These are phyloP conservation scores for Dallia pectoralis DNA, from an alignment of 2,797 vertebrate genomes.

Conservation along the genomic window DNA sequence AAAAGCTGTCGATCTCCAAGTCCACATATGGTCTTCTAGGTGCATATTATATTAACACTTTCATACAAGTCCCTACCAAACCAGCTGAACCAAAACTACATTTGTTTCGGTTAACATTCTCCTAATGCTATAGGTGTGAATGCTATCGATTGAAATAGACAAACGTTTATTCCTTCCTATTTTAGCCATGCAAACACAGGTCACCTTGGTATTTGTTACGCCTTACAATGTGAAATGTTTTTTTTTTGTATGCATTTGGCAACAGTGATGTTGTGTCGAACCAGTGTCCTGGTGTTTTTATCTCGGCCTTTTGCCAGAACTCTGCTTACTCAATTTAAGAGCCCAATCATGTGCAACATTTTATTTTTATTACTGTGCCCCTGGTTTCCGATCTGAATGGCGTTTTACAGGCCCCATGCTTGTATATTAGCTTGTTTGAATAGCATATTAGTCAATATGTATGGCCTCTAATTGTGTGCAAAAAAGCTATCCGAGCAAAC, in stretches of 20 bases:
- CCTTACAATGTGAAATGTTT: slow-evolving; percentile 40
- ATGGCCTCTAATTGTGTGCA: slow-evolving; percentile 24
- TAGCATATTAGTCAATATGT: slow-evolving; percentile 31
- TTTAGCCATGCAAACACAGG: not conserved
- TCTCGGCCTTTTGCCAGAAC: not conserved
- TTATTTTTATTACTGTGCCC: not conserved
- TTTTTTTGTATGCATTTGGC: slow-evolving; percentile 18
- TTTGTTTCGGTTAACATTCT: slow-evolving; percentile 26
- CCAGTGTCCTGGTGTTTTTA: not conserved
- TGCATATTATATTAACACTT: slow-evolving; percentile 26
- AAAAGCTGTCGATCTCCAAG: slow-evolving; percentile 10
- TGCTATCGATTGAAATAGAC: not conserved
- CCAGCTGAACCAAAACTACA: slow-evolving; percentile 65
- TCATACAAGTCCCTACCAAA: slow-evolving; percentile 51
- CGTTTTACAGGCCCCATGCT: slow-evolving; percentile 17
- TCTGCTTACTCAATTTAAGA: not conserved
- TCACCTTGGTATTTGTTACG: slow-evolving; percentile 9
- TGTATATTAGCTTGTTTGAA: slow-evolving; percentile 27
- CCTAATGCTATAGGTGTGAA: slow-evolving; percentile 3
- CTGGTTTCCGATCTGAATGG: not conserved
- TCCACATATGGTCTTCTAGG: slow-evolving; percentile 39
- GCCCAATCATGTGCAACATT: not conserved
- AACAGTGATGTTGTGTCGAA: not conserved
- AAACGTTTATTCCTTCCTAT: not conserved
- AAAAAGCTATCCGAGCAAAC: slow-evolving; percentile 11